A percentile compares a stretch with the other conserved stretches of the same genome.
Evolutionary conservation across 64 coral and sea anemone genomes (phyloP).

Genomic region (Catalaphyllia jardinei): DNA sequence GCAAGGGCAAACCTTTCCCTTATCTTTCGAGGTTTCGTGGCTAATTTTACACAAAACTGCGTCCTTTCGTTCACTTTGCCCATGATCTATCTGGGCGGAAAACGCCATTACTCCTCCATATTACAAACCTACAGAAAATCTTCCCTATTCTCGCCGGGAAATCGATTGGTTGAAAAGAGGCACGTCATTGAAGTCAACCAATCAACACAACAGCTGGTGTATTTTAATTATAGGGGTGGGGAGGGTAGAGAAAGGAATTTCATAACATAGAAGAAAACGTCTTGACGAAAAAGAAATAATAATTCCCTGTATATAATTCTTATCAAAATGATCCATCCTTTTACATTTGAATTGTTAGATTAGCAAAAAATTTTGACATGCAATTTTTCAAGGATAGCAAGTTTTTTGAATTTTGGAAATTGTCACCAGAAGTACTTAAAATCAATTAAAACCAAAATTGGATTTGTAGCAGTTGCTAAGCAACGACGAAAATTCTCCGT

Average conservation of each 20-base stretch:
- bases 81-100: constrained; percentile 99
- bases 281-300: no score
- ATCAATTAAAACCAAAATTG: no score
- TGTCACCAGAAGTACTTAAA: no score
- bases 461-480: no score
- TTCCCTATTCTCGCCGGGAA: constrained; percentile 50
- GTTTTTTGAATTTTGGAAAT: no score
- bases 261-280: background rate
- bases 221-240: constrained; percentile 32
- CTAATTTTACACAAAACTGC: constrained; percentile 80
- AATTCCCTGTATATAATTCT: no score
- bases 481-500: no score
- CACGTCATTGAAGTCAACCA: constrained; percentile 81
- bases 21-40: constrained; percentile 73
- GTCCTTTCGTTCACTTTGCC: constrained; percentile 90
- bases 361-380: no score
- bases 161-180: constrained; percentile 92
- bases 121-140: constrained; percentile 75
- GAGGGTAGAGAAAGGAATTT: constrained; percentile 46
- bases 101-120: constrained; percentile 99
- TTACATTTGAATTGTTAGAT: no score
- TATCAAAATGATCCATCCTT: no score
- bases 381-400: no score
- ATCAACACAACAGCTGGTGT: constrained; percentile 47
- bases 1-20: constrained; percentile 62